These are phyloP conservation scores for Bombus confusus DNA, from an alignment of 1,140 invertebrate genomes.

Conservation along the genomic window DNA sequence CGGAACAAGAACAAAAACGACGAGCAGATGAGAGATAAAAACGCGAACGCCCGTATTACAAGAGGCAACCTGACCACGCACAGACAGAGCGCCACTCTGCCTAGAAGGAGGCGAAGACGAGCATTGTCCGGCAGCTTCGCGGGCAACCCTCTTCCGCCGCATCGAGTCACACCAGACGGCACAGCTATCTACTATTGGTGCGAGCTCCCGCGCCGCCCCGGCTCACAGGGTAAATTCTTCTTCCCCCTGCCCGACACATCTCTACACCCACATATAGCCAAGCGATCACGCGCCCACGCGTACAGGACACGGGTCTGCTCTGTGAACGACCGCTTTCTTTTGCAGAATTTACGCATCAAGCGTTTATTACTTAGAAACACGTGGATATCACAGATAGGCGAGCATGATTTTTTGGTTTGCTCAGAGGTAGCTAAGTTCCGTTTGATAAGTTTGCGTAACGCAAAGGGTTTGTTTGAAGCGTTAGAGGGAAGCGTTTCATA, in stretches of 20 bases:
- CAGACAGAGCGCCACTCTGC: slow-evolving; percentile 79
- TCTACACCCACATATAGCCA: background rate
- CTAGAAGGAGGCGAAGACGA: slow-evolving; percentile 76
- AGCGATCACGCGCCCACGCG: slow-evolving; percentile 25
- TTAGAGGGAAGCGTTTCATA: background rate
- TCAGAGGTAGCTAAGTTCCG: too few relatives aligned
- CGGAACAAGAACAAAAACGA: slow-evolving; percentile 61
- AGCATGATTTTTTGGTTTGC: background rate
- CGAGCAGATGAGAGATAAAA: slow-evolving; percentile 71
- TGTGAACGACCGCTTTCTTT: background rate
- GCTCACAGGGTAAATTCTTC: slow-evolving; percentile 81
- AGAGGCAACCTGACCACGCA: slow-evolving; percentile 60
- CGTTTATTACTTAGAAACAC: background rate
- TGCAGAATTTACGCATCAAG: background rate
- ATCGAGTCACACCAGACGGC: slow-evolving; percentile 89
- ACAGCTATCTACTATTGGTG: slow-evolving; percentile 93
- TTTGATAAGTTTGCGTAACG: background rate
- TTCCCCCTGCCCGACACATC: slow-evolving; percentile 46
- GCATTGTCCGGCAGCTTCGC: slow-evolving; percentile 75
- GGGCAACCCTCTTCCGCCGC: slow-evolving; percentile 85
- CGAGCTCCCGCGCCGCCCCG: slow-evolving; percentile 84
- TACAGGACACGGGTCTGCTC: background rate
- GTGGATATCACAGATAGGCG: background rate
- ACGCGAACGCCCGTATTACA: slow-evolving; percentile 74
- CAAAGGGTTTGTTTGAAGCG: background rate